phyloP scores from a whole-genome alignment of 2,888 invertebrate genomes.

The Ornithoptera priamus region DNA sequence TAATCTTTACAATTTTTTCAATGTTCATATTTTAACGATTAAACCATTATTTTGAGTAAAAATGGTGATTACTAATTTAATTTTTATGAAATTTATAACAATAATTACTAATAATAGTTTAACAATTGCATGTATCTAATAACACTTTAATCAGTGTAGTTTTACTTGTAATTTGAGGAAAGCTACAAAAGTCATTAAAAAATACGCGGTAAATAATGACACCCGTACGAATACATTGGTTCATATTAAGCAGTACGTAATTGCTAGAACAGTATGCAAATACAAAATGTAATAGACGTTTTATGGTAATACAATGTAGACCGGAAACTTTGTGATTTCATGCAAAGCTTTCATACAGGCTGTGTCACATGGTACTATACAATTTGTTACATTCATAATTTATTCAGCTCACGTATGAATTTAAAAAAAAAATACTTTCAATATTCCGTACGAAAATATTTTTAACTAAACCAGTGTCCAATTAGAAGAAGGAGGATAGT shows the following conservation, averaged over 20 bases:
- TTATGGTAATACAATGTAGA: slow-evolving; percentile 51
- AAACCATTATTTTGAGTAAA: no score
- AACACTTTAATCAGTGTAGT: background rate
- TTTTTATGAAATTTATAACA: background rate
- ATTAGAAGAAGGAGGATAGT: no score
- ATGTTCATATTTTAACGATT: no score
- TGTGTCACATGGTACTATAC: slow-evolving; percentile 6
- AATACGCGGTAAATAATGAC: slow-evolving; percentile 23
- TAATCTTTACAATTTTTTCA: no score
- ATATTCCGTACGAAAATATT: background rate
- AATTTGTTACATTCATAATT: background rate
- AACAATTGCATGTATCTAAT: slow-evolving; percentile 2
- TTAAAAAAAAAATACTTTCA: background rate
- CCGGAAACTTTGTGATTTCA: slow-evolving; percentile 42
- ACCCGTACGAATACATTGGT: slow-evolving; percentile 23
- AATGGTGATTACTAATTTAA: no score
- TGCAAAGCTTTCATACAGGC: slow-evolving; percentile 18
- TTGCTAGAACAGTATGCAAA: slow-evolving; percentile 47
- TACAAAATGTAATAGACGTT: slow-evolving; percentile 43
- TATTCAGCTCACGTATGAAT: background rate
- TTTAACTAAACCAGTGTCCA: no score
- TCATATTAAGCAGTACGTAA: slow-evolving; percentile 32
- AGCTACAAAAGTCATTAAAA: slow-evolving; percentile 17
- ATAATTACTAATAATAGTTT: background rate
- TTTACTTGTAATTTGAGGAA: background rate